These are phyloP conservation scores for Pollenia angustigena DNA, from an alignment of 2,888 invertebrate species.

Conservation along the genomic window DNA sequence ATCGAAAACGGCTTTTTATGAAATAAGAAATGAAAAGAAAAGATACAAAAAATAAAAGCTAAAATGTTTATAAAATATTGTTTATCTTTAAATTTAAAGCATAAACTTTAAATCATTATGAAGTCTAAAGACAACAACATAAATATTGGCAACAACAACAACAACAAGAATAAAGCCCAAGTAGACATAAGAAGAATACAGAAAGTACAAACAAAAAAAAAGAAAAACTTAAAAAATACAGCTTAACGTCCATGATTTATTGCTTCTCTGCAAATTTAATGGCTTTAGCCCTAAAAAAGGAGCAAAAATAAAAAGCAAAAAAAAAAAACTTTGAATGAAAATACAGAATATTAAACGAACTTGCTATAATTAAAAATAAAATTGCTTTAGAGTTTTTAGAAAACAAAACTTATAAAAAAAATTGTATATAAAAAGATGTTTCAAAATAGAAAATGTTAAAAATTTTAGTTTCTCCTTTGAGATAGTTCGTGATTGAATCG, in stretches of 20 bases:
- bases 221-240: constrained; percentile 77
- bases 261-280: constrained; percentile 82
- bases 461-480: no score
- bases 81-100: constrained; percentile 71
- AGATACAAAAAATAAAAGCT: constrained; percentile 44
- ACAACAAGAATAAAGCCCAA: constrained; percentile 41
- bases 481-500: no score
- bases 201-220: constrained; percentile 59
- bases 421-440: not conserved
- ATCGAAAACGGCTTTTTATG: constrained; percentile 30
- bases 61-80: constrained; percentile 70
- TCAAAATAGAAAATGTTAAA: no score
- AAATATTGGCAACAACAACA: constrained; percentile 69
- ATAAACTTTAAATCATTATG: constrained; percentile 73
- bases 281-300: constrained; percentile 75
- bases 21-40: not conserved
- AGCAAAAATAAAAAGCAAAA: constrained; percentile 51
- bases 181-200: constrained; percentile 53
- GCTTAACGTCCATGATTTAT: constrained; percentile 83
- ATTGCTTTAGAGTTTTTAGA: constrained; percentile 24
- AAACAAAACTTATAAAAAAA: constrained; percentile 5
- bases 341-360: constrained; percentile 47
- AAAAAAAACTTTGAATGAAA: constrained; percentile 27
- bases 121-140: constrained; percentile 71
- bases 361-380: constrained; percentile 44